Evolutionary conservation across 1,140 invertebrate species (phyloP), one percentile per base, ranked within the genome.

Genomic region (Drosophila leontia): DNA sequence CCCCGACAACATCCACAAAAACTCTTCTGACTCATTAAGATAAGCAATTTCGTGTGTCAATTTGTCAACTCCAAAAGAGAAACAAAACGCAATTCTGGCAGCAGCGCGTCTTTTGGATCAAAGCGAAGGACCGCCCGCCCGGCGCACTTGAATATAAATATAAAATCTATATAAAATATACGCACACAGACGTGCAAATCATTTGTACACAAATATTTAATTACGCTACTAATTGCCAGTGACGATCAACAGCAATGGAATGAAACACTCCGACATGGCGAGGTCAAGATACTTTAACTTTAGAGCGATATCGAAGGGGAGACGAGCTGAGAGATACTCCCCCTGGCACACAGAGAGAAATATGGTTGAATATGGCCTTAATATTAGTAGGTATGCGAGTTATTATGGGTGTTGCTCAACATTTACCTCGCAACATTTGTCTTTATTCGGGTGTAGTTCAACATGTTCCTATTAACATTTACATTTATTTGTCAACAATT

Each of bases 211-310:
- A 85, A 85, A 85, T 88, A 90, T 85, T 88, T 88, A 88, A 88
- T 90, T 90, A 88, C 70, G 81, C 81, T 85, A 85, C 85, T 88
- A 88, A 88, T 88, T 88, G 78, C 75, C 85, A 75, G 61, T 53
- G 61, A 70, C 51, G 65, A 60, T 77, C 47, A 63, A 72, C 67
- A 78, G 55, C 48, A 55, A 48, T 41, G 58, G 39, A 74, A 57
- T 60, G 47, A 62, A 41, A 75, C 65, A 65, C 72, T 60, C 64
- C 26, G 23, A 26, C 70, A 57, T 44, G n/a, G 47, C 78, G 81
- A 90, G 85, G 85, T 88, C 85, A 88, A 72, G 74, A 90, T 63
- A 84, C 80, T 76, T 72, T 72, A 55, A 34, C 41, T 63, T 69
- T 37, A 39, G 23, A 61, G 56, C 32, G 15, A 59, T 42, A 69